Evolutionary conservation across 2,113 vertebrate genomes (phyloP).

Genomic region (Pangasianodon gigas): DNA sequence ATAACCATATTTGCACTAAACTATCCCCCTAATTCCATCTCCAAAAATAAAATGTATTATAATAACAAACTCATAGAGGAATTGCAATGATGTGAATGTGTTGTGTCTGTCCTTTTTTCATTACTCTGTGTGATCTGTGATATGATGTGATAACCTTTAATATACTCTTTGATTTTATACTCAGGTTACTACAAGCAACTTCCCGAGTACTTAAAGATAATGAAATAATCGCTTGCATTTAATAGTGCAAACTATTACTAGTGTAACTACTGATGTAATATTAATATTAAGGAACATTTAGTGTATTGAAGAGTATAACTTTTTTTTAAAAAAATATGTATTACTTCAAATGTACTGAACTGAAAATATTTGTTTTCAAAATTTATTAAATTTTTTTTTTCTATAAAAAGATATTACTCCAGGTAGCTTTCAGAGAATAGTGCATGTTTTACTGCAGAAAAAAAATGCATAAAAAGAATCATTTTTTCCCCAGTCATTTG

Average conservation of each 20-base stretch:
- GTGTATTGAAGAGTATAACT: no score
- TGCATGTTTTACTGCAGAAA: neutral
- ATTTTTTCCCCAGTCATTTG: neutral
- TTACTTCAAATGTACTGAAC: neutral
- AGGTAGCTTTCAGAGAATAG: neutral
- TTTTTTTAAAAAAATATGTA: neutral
- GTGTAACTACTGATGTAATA: neutral
- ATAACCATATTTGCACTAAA: neutral
- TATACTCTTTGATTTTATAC: neutral
- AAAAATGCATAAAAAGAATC: neutral
- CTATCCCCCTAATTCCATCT: neutral
- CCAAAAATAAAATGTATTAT: neutral
- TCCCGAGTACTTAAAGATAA: neutral
- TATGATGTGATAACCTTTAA: neutral
- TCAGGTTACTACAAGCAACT: neutral
- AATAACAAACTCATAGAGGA: neutral
- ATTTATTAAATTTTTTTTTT: neutral
- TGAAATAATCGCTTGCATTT: neutral
- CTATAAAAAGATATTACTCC: neutral
- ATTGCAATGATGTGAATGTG: neutral
- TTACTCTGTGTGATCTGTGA: neutral
- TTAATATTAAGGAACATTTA: neutral
- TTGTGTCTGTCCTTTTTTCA: neutral
- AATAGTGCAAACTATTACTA: neutral
- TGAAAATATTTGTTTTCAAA: neutral